Evolutionary conservation across 1,140 invertebrate species (phyloP), one percentile per base, ranked within the genome.

Genomic region (Oncopodura yosiiana): DNA sequence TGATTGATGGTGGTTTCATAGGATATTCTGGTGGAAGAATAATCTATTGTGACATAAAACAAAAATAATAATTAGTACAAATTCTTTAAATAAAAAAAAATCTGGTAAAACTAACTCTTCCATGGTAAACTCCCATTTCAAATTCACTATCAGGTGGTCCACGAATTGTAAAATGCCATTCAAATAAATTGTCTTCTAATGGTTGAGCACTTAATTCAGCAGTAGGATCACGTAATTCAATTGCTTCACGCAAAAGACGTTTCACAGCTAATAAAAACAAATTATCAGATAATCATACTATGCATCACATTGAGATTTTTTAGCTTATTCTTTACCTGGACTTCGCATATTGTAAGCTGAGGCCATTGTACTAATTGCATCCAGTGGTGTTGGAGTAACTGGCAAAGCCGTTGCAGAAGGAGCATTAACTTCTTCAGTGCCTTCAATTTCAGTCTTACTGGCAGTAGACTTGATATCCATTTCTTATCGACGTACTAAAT

Each of bases 1-100:
- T 92, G 61, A 97, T 92, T 69, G 89, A 90, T 4, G 93, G 94
- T 49, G 94, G 94, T 74, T 95, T 94, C 92, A 96, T 94, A 3
- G 94, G 94, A 73, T 97, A 97, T 65, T 97, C 91, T 24, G 86
- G 79, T 23, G 84, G 84, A 42, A 42, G 29, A 9, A 9, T 34
- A 9, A 34, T 34, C 8, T 9, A 9, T 34, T 34, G n/a, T 8
- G 8, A 34, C 8, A 34, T 34, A 9, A 34, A 34, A 34, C n/a
- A 9, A 34, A n/a, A 34, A 34, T 9, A n/a, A 34, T 8, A n/a
- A 34, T 34, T 34, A 2, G 64, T 48, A 1, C n/a, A n/a, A n/a
- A n/a, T n/a, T n/a, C n/a, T n/a, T n/a, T n/a, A n/a, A n/a, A n/a
- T n/a, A n/a, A n/a, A n/a, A n/a, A n/a, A n/a, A n/a, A n/a, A n/a